Evolutionary conservation across 2,888 invertebrate genomes (phyloP).

Genomic region (Dioctria rufipes): DNA sequence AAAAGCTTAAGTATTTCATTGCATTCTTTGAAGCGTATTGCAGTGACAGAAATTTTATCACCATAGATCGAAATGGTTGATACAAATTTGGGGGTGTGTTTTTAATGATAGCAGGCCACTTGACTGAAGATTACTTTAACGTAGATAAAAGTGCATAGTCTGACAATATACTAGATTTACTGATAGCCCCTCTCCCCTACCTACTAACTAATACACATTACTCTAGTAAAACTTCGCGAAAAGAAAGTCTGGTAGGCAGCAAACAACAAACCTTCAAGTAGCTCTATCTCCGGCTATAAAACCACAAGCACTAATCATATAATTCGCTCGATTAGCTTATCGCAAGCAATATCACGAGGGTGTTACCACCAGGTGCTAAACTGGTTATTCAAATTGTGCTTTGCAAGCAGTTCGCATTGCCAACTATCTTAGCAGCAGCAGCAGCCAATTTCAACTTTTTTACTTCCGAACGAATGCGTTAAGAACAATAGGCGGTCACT

Average conservation of each 20-base stretch:
- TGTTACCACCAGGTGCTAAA: conserved; percentile 21
- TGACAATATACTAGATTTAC: too few species aligned
- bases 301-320: too few species aligned
- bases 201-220: too few species aligned
- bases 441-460: not conserved
- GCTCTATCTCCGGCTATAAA: conserved; percentile 1
- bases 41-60: too few species aligned
- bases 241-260: conserved; percentile 23
- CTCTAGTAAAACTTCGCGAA: not conserved
- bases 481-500: conserved; percentile 12
- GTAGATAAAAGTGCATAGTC: too few species aligned
- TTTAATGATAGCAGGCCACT: too few species aligned
- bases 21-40: too few species aligned
- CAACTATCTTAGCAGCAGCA: conserved; percentile 20
- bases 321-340: not conserved
- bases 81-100: too few species aligned
- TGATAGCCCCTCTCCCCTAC: too few species aligned
- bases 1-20: too few species aligned
- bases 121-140: too few species aligned
- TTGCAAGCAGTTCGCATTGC: conserved; percentile 8
- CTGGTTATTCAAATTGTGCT: conserved; percentile 37
- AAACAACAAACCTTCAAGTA: conserved; percentile 1
- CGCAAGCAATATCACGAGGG: not conserved
- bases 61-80: too few species aligned
- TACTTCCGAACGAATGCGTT: conserved; percentile 29